Evolutionary conservation across 2,797 vertebrate genomes (phyloP).

Genomic region (Bradypodion pumilum): DNA sequence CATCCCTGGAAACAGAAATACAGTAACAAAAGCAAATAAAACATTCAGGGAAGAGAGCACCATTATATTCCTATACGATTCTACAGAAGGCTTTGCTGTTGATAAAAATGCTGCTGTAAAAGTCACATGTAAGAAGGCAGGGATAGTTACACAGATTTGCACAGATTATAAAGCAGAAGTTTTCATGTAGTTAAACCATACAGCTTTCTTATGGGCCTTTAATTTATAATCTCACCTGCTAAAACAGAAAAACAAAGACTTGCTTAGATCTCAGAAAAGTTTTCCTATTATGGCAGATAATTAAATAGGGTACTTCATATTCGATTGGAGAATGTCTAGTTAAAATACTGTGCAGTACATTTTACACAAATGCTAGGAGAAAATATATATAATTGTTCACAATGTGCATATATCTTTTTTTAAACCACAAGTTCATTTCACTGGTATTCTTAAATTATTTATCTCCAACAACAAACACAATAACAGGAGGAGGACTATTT

Average conservation of each 20-base stretch:
- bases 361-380: constrained; percentile 24
- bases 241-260: constrained; percentile 7
- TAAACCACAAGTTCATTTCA: background rate
- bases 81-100: constrained; percentile 24
- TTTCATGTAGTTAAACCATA: constrained; percentile 22
- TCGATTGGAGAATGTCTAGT: constrained; percentile 20
- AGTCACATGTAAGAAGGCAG: background rate
- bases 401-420: constrained; percentile 4
- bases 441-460: constrained; percentile 5
- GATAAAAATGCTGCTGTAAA: constrained; percentile 28
- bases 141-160: background rate
- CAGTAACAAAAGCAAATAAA: constrained; percentile 27
- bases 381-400: background rate
- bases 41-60: constrained; percentile 44
- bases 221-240: background rate
- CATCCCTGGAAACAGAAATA: background rate
- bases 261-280: constrained; percentile 16
- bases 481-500: background rate
- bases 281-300: constrained; percentile 26
- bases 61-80: constrained; percentile 33
- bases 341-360: constrained; percentile 12
- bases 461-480: background rate
- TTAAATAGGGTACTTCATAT: background rate
- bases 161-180: constrained; percentile 3
- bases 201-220: constrained; percentile 21